phyloP scores from a whole-genome alignment of 2,113 vertebrate genomes.

The Corydoras maculifer region DNA sequence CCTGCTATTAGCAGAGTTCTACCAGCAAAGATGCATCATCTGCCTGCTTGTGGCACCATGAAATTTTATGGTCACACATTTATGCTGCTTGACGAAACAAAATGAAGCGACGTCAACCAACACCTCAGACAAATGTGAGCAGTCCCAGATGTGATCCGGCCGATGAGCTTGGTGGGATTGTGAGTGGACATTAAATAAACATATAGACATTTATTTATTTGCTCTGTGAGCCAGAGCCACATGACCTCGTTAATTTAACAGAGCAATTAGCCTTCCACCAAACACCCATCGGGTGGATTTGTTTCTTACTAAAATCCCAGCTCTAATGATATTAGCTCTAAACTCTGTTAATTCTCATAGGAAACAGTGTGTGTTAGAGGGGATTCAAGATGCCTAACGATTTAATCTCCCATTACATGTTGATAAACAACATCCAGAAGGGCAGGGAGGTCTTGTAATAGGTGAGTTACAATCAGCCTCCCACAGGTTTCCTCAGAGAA shows the following conservation, averaged over 20 bases:
- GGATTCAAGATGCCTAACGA: not conserved
- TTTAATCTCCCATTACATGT: not conserved
- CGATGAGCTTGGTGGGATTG: too few relatives aligned
- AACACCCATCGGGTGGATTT: not conserved
- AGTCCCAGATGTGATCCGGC: too few relatives aligned
- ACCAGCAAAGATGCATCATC: not conserved
- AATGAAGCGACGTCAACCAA: not conserved
- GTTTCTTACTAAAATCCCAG: not conserved
- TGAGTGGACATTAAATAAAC: not conserved
- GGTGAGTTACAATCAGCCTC: not conserved
- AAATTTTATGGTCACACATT: not conserved
- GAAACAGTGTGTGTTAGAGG: not conserved
- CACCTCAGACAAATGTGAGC: not conserved
- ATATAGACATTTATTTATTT: not conserved
- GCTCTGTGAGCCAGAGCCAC: conserved; percentile 2
- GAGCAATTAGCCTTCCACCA: conserved; percentile 2
- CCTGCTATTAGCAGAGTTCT: not conserved
- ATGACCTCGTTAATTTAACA: conserved; percentile 8
- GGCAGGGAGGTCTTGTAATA: not conserved
- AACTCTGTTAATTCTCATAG: not conserved
- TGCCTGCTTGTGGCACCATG: not conserved
- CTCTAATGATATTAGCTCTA: not conserved
- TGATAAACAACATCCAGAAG: conserved; percentile 8
- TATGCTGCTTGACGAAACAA: not conserved
- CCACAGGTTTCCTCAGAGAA: conserved; percentile 1